Conservation (phyloP, 1,140 invertebrate genomes). For the Lanistes nyassanus region DNA sequence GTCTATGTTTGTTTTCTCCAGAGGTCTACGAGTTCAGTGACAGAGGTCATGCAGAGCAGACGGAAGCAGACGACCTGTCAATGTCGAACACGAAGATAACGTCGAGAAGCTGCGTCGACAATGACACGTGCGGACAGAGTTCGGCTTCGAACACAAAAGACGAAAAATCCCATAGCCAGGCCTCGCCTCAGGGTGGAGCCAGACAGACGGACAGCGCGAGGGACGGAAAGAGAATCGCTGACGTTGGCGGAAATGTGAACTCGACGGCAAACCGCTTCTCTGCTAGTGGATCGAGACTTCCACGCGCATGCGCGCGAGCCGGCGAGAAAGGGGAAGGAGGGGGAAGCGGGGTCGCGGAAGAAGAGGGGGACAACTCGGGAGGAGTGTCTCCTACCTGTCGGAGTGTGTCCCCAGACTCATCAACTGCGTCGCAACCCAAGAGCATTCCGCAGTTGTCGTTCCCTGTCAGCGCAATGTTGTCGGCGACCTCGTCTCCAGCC, state of each 20-base stretch:
- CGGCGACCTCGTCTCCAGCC: not conserved
- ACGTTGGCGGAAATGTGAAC: not conserved
- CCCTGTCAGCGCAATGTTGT: slow-evolving; percentile 35
- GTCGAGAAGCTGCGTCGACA: too few species aligned
- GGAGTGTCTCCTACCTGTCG: slow-evolving; percentile 22
- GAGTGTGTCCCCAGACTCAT: slow-evolving; percentile 23
- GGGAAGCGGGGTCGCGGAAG: not conserved
- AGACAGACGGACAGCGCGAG: too few species aligned
- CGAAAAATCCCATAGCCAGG: too few species aligned
- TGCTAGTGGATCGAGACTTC: too few species aligned
- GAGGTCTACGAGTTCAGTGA: too few species aligned
- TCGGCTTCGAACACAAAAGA: too few species aligned
- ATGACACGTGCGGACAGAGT: too few species aligned
- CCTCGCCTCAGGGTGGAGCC: too few species aligned
- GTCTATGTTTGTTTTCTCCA: too few species aligned
- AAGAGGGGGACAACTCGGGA: not conserved
- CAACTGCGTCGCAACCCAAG: slow-evolving; percentile 1
- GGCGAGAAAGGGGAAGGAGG: not conserved
- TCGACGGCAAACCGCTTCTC: not conserved
- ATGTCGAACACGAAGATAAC: too few species aligned
- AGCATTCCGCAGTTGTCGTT: slow-evolving; percentile 24
- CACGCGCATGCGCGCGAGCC: not conserved
- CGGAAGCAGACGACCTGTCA: too few species aligned
- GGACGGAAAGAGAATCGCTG: not conserved
- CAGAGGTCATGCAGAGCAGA: too few species aligned